A percentile compares a stretch with the other conserved stretches of the same genome.
Conservation (phyloP, 2,888 invertebrate genomes). For the Watsonalla cultraria region DNA sequence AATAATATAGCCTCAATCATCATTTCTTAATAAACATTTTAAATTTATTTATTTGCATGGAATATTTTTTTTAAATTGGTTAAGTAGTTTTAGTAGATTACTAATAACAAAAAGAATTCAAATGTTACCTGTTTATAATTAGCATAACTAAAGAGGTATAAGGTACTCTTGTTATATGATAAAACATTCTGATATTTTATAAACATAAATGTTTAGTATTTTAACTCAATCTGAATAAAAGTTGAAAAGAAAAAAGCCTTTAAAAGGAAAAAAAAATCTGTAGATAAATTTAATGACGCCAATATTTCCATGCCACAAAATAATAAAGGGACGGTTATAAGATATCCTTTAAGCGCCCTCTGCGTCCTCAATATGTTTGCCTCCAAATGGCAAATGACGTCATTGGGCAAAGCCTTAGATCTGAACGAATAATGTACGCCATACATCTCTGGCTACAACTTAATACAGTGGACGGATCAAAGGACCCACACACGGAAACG, state of each 20-base stretch:
- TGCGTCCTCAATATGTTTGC: conserved; percentile 26
- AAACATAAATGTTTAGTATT: conserved; percentile 5
- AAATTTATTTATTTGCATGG: too few relatives aligned
- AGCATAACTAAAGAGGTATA: too few relatives aligned
- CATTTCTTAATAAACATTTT: too few relatives aligned
- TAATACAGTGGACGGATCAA: conserved; percentile 76
- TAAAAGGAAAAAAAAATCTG: neutral
- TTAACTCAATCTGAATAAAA: conserved; percentile 1
- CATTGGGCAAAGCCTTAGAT: conserved; percentile 62
- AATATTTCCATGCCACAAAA: conserved; percentile 19
- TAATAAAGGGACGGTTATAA: conserved; percentile 20
- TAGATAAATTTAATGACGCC: conserved; percentile 9
- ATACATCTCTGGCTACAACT: conserved; percentile 69
- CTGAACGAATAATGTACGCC: conserved; percentile 63
- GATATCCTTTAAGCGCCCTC: conserved; percentile 31
- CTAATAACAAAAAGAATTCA: too few relatives aligned
- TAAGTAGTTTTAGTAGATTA: too few relatives aligned
- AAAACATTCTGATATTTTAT: too few relatives aligned
- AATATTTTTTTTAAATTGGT: too few relatives aligned
- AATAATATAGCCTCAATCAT: too few relatives aligned
- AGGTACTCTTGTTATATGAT: too few relatives aligned
- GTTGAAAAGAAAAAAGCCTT: neutral
- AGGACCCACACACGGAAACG: conserved; percentile 70
- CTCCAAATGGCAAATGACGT: conserved; percentile 51
- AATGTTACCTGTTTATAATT: too few relatives aligned